Percentiles rank a stretch among this genome's conserved stretches.
phyloP scores from a whole-genome alignment of 2,113 vertebrate species.

The Osmerus eperlanus region DNA sequence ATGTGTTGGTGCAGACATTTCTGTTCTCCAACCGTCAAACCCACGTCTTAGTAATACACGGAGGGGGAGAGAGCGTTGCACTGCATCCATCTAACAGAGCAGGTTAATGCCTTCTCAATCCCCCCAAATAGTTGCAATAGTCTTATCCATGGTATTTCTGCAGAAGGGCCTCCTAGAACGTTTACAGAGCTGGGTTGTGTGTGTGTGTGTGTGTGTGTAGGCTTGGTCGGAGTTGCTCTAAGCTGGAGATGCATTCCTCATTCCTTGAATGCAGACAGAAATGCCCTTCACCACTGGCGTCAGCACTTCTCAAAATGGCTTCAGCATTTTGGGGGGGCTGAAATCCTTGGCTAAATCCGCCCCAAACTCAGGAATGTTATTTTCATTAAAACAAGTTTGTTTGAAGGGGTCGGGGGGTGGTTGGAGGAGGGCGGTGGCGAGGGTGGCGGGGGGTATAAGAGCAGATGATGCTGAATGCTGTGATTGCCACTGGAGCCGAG shows the following conservation, averaged over 20 bases:
- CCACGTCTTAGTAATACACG: background rate
- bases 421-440: constrained; percentile 38
- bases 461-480: constrained; percentile 46
- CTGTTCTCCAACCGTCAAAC: background rate
- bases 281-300: constrained; percentile 48
- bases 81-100: constrained; percentile 1
- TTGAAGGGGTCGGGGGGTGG: constrained; percentile 58
- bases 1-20: no score
- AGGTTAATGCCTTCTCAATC: constrained; percentile 5
- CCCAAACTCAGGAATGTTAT: constrained; percentile 62
- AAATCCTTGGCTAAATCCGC: constrained; percentile 56
- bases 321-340: constrained; percentile 30
- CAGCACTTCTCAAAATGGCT: constrained; percentile 67
- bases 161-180: background rate
- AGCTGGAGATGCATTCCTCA: constrained; percentile 49
- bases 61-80: background rate
- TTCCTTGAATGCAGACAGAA: constrained; percentile 63
- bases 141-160: constrained; percentile 10
- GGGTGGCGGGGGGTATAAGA: constrained; percentile 33
- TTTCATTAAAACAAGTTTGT: constrained; percentile 70
- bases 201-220: background rate
- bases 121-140: constrained; percentile 8
- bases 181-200: background rate
- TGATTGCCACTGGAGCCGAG: constrained; percentile 29
- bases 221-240: constrained; percentile 6